Conservation (phyloP, 2,113 vertebrate species). For the Pyrgilauda ruficollis region DNA sequence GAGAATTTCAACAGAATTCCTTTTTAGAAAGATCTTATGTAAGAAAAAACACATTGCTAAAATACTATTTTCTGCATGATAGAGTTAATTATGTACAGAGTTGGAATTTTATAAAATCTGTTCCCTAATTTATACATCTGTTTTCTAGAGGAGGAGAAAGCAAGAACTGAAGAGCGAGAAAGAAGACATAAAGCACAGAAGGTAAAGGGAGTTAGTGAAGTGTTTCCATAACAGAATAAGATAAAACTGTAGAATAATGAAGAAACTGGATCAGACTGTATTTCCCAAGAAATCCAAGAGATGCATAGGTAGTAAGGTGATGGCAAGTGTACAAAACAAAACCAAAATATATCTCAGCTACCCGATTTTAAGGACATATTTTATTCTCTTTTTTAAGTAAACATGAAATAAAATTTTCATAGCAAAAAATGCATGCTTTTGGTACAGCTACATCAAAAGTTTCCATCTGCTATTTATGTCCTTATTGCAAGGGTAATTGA, state of each 20-base stretch:
- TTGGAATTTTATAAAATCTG: neutral
- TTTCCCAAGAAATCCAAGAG: neutral
- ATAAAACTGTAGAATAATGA: neutral
- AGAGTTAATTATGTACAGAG: neutral
- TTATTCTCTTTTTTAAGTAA: neutral
- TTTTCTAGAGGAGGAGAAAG: conserved; percentile 61
- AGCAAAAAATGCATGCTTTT: neutral
- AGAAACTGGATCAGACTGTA: neutral
- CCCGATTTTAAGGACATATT: neutral
- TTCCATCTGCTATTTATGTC: neutral
- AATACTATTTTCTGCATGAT: neutral
- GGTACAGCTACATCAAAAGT: neutral
- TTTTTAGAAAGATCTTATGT: neutral
- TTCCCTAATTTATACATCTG: neutral
- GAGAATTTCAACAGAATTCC: neutral
- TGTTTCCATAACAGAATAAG: neutral
- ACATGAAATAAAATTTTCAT: neutral
- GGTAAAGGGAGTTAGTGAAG: conserved; percentile 26
- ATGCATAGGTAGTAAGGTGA: neutral
- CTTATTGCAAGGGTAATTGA: neutral
- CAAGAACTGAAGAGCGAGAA: conserved; percentile 58
- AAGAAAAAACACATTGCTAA: neutral
- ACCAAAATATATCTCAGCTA: neutral
- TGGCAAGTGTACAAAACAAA: neutral
- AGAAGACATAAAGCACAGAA: conserved; percentile 68